A percentile compares a stretch with the other conserved stretches of the same genome.
Conservation (phyloP, 2,113 vertebrate species). For the Rhynchomys soricoides region DNA sequence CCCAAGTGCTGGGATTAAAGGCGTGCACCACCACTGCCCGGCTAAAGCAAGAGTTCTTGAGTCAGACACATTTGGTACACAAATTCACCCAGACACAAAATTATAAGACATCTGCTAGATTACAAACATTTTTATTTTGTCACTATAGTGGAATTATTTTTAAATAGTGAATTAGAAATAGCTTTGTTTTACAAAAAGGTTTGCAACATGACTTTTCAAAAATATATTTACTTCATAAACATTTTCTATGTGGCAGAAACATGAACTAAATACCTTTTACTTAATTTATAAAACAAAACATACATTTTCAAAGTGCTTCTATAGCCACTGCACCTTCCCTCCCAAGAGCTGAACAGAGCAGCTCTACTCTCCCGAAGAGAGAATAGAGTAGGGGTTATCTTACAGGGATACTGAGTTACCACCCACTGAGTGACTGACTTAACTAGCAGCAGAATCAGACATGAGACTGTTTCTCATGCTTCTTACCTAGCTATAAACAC, state of each 20-base stretch:
- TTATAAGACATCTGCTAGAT: background rate
- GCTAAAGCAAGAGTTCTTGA: background rate
- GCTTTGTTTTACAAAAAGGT: conserved; percentile 43
- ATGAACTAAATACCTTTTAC: background rate
- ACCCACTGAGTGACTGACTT: conserved; percentile 28
- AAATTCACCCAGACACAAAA: conserved; percentile 53
- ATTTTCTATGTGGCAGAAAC: background rate
- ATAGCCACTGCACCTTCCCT: background rate
- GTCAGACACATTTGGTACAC: background rate
- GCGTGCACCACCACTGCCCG: too few relatives aligned
- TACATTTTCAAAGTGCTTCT: conserved; percentile 45
- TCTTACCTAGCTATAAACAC: conserved; percentile 64
- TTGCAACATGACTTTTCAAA: conserved; percentile 58
- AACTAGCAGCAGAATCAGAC: conserved; percentile 55
- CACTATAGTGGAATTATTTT: conserved; percentile 25
- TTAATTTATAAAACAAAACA: conserved; percentile 56
- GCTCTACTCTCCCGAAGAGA: background rate
- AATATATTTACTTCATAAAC: conserved; percentile 7
- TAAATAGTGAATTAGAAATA: conserved; percentile 65
- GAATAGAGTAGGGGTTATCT: background rate
- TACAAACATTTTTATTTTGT: conserved; percentile 60
- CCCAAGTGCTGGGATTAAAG: too few relatives aligned
- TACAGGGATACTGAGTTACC: conserved; percentile 10
- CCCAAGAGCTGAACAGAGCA: background rate
- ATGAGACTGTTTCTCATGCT: conserved; percentile 20